Evolutionary conservation across 1,140 invertebrate genomes (phyloP), one percentile per base, ranked within the genome.

Genomic region (Bursaphelenchus mucronatus): DNA sequence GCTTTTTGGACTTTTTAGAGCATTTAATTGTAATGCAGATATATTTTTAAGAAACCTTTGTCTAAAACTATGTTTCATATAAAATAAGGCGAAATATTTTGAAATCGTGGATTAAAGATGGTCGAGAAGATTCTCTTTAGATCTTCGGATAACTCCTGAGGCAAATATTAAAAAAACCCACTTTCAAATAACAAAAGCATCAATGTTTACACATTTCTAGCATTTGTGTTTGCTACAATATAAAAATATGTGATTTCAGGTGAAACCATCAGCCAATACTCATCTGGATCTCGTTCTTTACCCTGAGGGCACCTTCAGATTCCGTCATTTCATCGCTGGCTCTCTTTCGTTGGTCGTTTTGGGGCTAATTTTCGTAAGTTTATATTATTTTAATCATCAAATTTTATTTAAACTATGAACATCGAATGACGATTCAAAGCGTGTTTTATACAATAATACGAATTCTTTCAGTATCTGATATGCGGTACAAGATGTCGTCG

Each of bases 301-400:
- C 6, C 57, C 40, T 50, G 7, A 59, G 11, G 57, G 57, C 7
- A 17, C 57, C 13, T 59, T n/a, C 57, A 59, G 19, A 43, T 59
- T 15, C 11, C 57, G 57, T 11, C 13, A 39, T 15, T 11, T 67
- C 17, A 21, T 66, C 19, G 69, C 69, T 3, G 70, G 52, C 30
- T 43, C 68, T 15, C 21, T 71, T 44, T 66, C 70, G 15, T 17
- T 71, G 11, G 17, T 62, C 55, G 13, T 73, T 49, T 56, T 73
- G 15, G 44, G 46, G 0, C 7, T 64, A 41, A 50, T 63, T 39
- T 75, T 75, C 47, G 71, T 73, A 64, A 43, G 55, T 63, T 21
- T 39, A 7, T 30, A 8, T 43, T 67, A 11, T 68, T 49, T 5
- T 40, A n/a, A 54, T n/a, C n/a, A 5, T 15, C 1, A 8, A 19